phyloP scores from a whole-genome alignment of 2,113 vertebrate genomes.

The Labeo catla region DNA sequence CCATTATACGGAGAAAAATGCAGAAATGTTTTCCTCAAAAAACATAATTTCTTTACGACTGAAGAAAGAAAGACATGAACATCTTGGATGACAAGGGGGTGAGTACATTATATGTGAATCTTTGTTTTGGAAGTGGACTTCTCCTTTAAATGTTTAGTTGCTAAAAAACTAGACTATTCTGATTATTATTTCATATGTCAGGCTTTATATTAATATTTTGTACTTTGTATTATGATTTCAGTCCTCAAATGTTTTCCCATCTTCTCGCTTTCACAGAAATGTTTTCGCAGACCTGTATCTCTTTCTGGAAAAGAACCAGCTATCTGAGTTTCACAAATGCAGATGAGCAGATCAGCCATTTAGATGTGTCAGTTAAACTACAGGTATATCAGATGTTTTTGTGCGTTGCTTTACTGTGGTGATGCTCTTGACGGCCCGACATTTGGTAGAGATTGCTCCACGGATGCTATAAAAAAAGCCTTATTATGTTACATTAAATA shows the following conservation, averaged over 20 bases:
- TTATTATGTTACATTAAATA: neutral
- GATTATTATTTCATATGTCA: neutral
- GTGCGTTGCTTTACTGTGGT: neutral
- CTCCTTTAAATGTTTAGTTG: neutral
- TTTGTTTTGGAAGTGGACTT: too few relatives aligned
- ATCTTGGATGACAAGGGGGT: too few relatives aligned
- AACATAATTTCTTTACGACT: too few relatives aligned
- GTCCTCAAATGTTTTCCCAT: neutral
- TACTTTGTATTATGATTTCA: neutral
- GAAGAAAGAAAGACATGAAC: too few relatives aligned
- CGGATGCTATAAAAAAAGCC: neutral
- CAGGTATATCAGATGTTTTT: constrained; percentile 3
- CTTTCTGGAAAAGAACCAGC: constrained; percentile 19
- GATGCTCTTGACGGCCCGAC: neutral
- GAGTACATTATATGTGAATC: too few relatives aligned
- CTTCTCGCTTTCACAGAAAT: neutral
- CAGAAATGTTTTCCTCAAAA: too few relatives aligned
- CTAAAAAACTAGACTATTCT: neutral
- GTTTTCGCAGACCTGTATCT: constrained; percentile 24
- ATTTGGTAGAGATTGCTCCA: neutral
- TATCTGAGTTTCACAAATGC: constrained; percentile 11
- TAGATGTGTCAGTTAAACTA: constrained; percentile 19
- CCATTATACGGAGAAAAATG: too few relatives aligned
- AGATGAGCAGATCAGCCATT: neutral
- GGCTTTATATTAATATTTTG: neutral